A percentile compares a stretch with the other conserved stretches of the same genome.
phyloP scores from a whole-genome alignment of 2,797 vertebrate species.

The Distichodus sexfasciatus region DNA sequence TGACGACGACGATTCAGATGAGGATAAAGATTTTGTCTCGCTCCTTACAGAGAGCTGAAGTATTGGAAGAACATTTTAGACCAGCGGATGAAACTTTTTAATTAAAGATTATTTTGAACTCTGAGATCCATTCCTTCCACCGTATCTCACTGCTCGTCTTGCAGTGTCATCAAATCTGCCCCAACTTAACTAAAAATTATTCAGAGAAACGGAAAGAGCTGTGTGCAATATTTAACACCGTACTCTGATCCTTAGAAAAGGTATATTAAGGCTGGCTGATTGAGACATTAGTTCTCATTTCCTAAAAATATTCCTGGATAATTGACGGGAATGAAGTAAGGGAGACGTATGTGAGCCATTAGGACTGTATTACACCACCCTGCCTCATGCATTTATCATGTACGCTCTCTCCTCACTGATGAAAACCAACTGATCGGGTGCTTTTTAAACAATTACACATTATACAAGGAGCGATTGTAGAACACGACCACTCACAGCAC shows the following conservation, averaged over 20 bases:
- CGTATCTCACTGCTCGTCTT: neutral
- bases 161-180: constrained; percentile 29
- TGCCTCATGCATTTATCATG: constrained; percentile 43
- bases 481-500: neutral
- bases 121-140: neutral
- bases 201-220: constrained; percentile 24
- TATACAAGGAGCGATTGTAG: neutral
- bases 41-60: neutral
- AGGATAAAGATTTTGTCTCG: neutral
- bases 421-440: neutral
- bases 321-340: constrained; percentile 40
- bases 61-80: constrained; percentile 16
- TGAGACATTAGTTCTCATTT: constrained; percentile 59
- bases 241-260: constrained; percentile 53
- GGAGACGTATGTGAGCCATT: constrained; percentile 44
- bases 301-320: constrained; percentile 52
- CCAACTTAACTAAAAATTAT: constrained; percentile 32
- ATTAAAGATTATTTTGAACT: constrained; percentile 29
- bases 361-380: constrained; percentile 31
- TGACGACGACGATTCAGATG: constrained; percentile 5
- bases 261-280: constrained; percentile 41
- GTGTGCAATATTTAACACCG: constrained; percentile 43
- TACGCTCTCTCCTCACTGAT: constrained; percentile 5
- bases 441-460: constrained; percentile 30
- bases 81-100: constrained; percentile 26